Percentiles rank a stretch among this genome's conserved stretches.
phyloP scores from a whole-genome alignment of 2,888 invertebrate species.

The Chaetogeoica ovagalla region DNA sequence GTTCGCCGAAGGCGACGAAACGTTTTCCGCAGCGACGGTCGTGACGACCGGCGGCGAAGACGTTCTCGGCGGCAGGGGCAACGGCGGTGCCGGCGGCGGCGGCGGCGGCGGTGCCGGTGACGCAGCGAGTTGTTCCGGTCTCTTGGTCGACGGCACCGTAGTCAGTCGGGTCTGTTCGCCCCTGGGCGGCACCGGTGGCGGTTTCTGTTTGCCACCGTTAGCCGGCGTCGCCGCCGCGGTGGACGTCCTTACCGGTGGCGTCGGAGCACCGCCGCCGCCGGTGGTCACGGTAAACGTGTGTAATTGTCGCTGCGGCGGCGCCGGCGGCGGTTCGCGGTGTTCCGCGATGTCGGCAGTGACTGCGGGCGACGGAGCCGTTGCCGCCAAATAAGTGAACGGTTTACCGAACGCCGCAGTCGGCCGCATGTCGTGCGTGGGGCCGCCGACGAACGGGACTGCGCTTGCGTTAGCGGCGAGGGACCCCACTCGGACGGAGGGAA shows the following conservation, averaged over 20 bases:
- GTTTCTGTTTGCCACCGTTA: constrained; percentile 55
- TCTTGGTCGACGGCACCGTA: constrained; percentile 54
- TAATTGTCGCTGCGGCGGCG: constrained; percentile 30
- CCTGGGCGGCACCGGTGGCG: constrained; percentile 57
- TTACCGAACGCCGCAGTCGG: constrained; percentile 52
- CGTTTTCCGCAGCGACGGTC: not conserved
- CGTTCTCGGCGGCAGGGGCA: constrained; percentile 21
- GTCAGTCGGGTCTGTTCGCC: constrained; percentile 57
- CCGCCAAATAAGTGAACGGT: constrained; percentile 49
- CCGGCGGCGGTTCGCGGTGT: constrained; percentile 11
- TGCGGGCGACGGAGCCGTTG: not conserved
- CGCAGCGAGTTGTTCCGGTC: not conserved
- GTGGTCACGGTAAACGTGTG: too few species aligned
- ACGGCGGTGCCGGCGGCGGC: constrained; percentile 24
- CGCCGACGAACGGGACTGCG: not conserved
- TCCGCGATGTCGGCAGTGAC: constrained; percentile 6
- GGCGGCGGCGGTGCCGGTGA: constrained; percentile 25
- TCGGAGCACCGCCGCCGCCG: too few species aligned
- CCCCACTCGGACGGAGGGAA: not conserved
- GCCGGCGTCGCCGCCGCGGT: constrained; percentile 33
- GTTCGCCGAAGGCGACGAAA: not conserved
- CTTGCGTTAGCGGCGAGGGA: not conserved
- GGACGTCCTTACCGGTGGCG: constrained; percentile 44
- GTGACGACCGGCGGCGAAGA: constrained; percentile 4
- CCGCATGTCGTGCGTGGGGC: constrained; percentile 36